Conservation (phyloP, 1,140 invertebrate species). For the Drosophila santomea region DNA sequence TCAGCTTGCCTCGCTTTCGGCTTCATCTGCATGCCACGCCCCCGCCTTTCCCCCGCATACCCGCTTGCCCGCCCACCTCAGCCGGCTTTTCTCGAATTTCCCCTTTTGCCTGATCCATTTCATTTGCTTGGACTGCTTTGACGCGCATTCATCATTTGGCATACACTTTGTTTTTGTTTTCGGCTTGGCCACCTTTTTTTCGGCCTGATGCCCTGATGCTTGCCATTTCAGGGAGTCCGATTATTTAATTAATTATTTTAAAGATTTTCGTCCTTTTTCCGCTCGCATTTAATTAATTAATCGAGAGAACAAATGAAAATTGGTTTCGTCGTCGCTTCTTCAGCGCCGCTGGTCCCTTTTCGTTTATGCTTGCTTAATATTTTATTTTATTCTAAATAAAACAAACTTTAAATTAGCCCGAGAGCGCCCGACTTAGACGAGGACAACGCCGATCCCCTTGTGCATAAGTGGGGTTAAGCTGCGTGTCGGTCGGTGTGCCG, state of each 20-base stretch:
- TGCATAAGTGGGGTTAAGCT: slow-evolving; percentile 73
- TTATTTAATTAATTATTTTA: slow-evolving; percentile 84
- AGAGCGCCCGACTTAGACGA: not conserved
- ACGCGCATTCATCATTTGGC: slow-evolving; percentile 80
- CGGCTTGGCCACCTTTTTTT: slow-evolving; percentile 26
- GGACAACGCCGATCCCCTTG: slow-evolving; percentile 18
- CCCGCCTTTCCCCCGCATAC: not conserved
- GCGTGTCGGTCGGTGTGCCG: slow-evolving; percentile 30
- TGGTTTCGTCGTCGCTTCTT: slow-evolving; percentile 29
- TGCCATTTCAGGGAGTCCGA: slow-evolving; percentile 51
- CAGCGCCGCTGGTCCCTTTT: slow-evolving; percentile 15
- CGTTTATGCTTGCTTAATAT: slow-evolving; percentile 56
- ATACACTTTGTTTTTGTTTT: slow-evolving; percentile 57
- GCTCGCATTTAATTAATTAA: slow-evolving; percentile 80
- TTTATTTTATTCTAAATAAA: slow-evolving; percentile 74
- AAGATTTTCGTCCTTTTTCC: slow-evolving; percentile 68
- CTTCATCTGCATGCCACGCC: not conserved
- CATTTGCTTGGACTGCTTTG: slow-evolving; percentile 51
- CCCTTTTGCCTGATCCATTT: slow-evolving; percentile 16
- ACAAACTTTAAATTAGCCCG: slow-evolving; percentile 77
- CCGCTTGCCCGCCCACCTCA: not conserved
- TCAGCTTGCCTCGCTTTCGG: slow-evolving; percentile 48
- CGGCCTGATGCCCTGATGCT: slow-evolving; percentile 33
- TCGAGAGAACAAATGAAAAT: slow-evolving; percentile 80
- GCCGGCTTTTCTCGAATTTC: slow-evolving; percentile 1